Base-by-base conservation (phyloP, 37 sponge, comb jelly and placozoan genomes). In the Halichondria panicea region DNA sequence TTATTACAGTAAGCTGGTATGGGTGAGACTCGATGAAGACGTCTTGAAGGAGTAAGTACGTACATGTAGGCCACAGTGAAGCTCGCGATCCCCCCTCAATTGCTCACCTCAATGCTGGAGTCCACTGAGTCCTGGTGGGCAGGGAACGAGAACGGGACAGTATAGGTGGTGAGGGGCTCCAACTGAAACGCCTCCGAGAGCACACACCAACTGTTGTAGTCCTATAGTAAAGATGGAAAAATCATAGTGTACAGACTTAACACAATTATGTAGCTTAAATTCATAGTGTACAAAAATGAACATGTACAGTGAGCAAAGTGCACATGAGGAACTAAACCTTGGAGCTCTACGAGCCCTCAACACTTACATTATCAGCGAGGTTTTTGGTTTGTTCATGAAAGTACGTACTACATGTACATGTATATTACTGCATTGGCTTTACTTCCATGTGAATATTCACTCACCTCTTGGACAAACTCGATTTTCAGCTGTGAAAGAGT, bases 71-170 rank as follows among this genome's bases (percentile, higher is more conserved):
- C n/a, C n/a, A n/a, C n/a, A n/a, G n/a, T n/a, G n/a, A n/a, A n/a
- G n/a, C n/a, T n/a, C n/a, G n/a, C n/a, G n/a, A n/a, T n/a, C n/a
- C 56, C 33, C 0, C 30, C 41, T 41, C 75, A 55, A 61, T 33
- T 36, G 28, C 59, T 37, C 37, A 63, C 75, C 72, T 71, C 72
- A 2, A 70, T 33, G 18, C 37, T 70, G 65, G 56, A 57, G 11
- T 55, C 67, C 18, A 81, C 72, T n/a, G 73, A 64, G 4, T 22
- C 3, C n/a, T 71, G 72, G 21, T 22, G 22, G 21, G 65, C 63
- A 35, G 73, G 73, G 81, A 81, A 81, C 18, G 81, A 54, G 34
- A 81, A 81, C 31, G 30, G 1, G 66, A 81, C 71, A 27, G 19
- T 61, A 30, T 50, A 40, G 18, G 19, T 12, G 3, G 36, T 28